Evolutionary conservation across 2,797 vertebrate species (phyloP), one percentile per base, ranked within the genome.

Genomic region (Simalia tracyae): DNA sequence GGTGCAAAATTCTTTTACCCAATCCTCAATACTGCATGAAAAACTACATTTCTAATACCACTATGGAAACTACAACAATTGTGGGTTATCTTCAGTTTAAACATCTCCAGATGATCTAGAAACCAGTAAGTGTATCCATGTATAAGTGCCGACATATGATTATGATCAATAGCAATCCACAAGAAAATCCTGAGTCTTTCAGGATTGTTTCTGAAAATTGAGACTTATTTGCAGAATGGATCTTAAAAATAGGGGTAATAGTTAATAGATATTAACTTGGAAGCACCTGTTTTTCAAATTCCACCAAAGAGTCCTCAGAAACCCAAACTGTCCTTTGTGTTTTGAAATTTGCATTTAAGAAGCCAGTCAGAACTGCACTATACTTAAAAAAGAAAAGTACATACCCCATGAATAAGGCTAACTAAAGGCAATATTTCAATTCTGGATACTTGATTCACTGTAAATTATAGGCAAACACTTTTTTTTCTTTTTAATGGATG

Each of bases 401-500:
- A 86, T 11, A 46, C 3, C 36, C 2, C 6, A 84, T 42, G 42
- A 42, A 10, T 19, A 92, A 64, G 10, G 31, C 63, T 12, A 59
- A 84, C 84, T 81, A 86, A 5, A 87, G 10, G 31, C 2, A 28
- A 17, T 0, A 68, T 97, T 95, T 66, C 88, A 95, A 76, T 84
- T 59, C 93, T 87, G 92, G 95, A 90, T 28, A 92, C 76, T 94
- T 91, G 66, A 87, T 86, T 42, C 63, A 76, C 4, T 94, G 91
- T 94, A 92, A 96, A 19, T 94, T 92, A 93, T 72, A 36, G 54
- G 26, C 36, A 63, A 92, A 36, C 5, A 57, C n/a, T 63, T 54
- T 81, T 10, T 17, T 60, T 81, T 46, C 22, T 91, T 95, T 96
- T 95, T 91, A 97, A 95, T 96, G 87, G 68, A 90, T 91, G 91